Base-by-base conservation (phyloP, 2,888 invertebrate genomes). In the Cheilosia scutellata region DNA sequence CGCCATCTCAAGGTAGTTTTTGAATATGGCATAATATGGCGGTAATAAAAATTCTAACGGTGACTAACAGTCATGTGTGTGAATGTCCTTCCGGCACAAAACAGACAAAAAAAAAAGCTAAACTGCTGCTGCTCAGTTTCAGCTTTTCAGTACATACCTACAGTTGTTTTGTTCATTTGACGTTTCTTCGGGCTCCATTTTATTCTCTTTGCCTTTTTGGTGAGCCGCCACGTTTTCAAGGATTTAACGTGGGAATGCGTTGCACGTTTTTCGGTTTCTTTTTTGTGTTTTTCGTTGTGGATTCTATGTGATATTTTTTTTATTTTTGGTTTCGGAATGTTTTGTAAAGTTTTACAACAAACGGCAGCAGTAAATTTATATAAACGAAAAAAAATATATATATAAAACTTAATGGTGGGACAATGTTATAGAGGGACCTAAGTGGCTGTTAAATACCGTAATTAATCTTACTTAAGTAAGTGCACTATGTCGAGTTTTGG, bases 401-500 rank as follows among this genome's bases (percentile, higher is more conserved):
- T 13, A n/a, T 13, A 44, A 29, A 70, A 65, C 65, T 37, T 58
- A 79, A 79, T 72, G 72, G 51, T 5, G 51, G 27, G 58, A 53
- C 62, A 57, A 58, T 72, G 49, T 63, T 62, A 55, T 70, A 62
- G 70, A 70, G 37, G 49, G 55, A 71, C 74, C 82, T 86, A 87
- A 82, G 82, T 88, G 87, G 71, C 82, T 79, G 82, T 79, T 83
- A 87, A 87, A 87, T 79, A 78, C 80, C 80, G 80, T 78, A 79
- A 87, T 87, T 88, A 84, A 88, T 87, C 82, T 86, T 86, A 82
- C 82, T 87, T 88, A 87, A 75, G 75, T 75, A 83, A 79, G 65
- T 65, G 79, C 40, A 70, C 79, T 75, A 62, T 53, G 53, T 63
- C 65, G 75, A 80, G 70, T 71, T 75, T 80, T 47, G 79, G 79